phyloP scores from a whole-genome alignment of 2,797 vertebrate species.

The Coracias cyanogaster region DNA sequence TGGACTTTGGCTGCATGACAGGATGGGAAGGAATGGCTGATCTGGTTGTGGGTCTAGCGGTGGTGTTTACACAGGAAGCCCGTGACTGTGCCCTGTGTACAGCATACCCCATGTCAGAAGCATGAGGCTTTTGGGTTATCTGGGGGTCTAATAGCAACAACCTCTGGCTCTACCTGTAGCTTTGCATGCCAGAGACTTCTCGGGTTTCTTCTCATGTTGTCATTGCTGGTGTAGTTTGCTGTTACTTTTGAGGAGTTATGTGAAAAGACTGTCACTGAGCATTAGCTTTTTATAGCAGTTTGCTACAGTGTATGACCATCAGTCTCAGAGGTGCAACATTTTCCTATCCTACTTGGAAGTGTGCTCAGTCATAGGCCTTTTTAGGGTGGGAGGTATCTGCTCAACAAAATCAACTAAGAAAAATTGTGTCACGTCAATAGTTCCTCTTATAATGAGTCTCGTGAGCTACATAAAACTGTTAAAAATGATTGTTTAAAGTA shows the following conservation, averaged over 20 bases:
- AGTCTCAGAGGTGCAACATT: not conserved
- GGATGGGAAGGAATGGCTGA: not conserved
- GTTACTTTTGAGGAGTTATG: not conserved
- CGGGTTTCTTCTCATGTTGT: not conserved
- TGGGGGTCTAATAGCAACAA: not conserved
- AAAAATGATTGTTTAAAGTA: not conserved
- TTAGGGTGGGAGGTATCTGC: not conserved
- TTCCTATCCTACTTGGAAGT: not conserved
- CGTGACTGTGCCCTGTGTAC: not conserved
- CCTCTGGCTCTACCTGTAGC: not conserved
- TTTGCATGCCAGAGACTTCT: not conserved
- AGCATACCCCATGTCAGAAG: fast-evolving
- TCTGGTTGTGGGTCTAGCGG: not conserved
- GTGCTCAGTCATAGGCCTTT: not conserved
- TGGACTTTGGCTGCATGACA: not conserved
- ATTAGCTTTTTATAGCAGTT: not conserved
- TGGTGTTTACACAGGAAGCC: not conserved
- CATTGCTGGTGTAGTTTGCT: not conserved
- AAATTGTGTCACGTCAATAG: not conserved
- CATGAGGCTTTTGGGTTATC: fast-evolving
- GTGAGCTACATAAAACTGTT: not conserved
- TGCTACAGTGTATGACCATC: not conserved
- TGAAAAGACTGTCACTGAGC: not conserved
- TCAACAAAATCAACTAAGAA: not conserved
- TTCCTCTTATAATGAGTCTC: not conserved